Evolutionary conservation across 2,888 invertebrate species (phyloP).

Genomic region (Apamea sordens): DNA sequence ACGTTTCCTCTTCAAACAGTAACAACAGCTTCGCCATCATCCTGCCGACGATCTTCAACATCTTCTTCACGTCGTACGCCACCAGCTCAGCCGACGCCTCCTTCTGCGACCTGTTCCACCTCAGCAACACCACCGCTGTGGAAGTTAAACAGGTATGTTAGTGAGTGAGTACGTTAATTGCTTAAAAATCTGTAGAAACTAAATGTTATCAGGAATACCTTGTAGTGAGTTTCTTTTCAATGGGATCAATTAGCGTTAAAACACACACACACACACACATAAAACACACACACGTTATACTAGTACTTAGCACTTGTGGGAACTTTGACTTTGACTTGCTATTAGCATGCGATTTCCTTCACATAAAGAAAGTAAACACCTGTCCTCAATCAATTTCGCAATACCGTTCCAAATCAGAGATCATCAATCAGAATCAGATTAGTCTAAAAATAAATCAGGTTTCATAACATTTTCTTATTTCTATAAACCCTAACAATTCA

Average conservation of each 20-base stretch:
- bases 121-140: conserved; percentile 61
- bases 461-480: too few relatives aligned
- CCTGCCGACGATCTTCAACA: conserved; percentile 90
- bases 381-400: background rate
- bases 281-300: too few relatives aligned
- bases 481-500: background rate
- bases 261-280: too few relatives aligned
- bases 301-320: too few relatives aligned
- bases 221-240: too few relatives aligned
- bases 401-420: background rate
- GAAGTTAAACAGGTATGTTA: conserved; percentile 58
- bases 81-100: conserved; percentile 74
- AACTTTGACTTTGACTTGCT: background rate
- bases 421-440: too few relatives aligned
- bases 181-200: background rate
- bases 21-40: conserved; percentile 90
- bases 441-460: too few relatives aligned
- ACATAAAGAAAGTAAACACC: background rate
- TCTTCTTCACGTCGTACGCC: conserved; percentile 86
- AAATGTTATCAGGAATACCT: too few relatives aligned
- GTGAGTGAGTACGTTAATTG: background rate
- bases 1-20: conserved; percentile 69
- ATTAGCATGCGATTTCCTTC: background rate
- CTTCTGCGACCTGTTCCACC: conserved; percentile 81
- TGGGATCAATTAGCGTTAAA: too few relatives aligned